Evolutionary conservation across 2,113 vertebrate species (phyloP).

Genomic region (Hoplias malabaricus): DNA sequence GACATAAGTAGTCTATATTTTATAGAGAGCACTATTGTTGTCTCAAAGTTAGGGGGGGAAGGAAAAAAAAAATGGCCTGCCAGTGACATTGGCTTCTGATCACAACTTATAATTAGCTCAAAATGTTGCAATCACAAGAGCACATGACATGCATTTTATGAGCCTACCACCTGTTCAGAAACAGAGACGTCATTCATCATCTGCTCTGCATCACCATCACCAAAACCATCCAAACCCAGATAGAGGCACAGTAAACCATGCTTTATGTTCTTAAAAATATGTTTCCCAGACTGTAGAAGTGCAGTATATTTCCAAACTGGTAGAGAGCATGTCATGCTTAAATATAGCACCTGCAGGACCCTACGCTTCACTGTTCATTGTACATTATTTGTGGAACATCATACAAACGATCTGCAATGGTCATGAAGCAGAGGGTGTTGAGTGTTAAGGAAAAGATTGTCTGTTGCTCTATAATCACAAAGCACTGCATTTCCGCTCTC

Average conservation of each 20-base stretch:
- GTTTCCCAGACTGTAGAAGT: neutral
- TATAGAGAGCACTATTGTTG: neutral
- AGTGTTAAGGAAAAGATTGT: conserved; percentile 63
- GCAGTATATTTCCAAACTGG: conserved; percentile 18
- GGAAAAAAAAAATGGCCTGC: neutral
- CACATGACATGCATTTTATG: conserved; percentile 62
- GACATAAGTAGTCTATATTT: neutral
- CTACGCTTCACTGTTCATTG: neutral
- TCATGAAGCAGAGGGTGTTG: conserved; percentile 33
- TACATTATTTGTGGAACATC: neutral
- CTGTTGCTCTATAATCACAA: conserved; percentile 72
- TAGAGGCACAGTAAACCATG: neutral
- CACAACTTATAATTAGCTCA: neutral
- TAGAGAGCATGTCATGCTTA: neutral
- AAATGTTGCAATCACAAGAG: conserved; percentile 16
- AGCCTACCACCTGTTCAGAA: conserved; percentile 60
- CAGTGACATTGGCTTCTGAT: neutral
- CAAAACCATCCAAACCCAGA: neutral
- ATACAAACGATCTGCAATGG: conserved; percentile 1
- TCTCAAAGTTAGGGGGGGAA: neutral
- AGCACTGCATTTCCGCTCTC: conserved; percentile 65
- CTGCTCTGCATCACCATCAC: conserved; percentile 19
- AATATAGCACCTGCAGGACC: neutral
- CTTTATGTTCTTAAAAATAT: neutral
- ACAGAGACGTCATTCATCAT: conserved; percentile 28